Evolutionary conservation across 1,140 invertebrate species (phyloP).

Genomic region (Cyclargus thomasi): DNA sequence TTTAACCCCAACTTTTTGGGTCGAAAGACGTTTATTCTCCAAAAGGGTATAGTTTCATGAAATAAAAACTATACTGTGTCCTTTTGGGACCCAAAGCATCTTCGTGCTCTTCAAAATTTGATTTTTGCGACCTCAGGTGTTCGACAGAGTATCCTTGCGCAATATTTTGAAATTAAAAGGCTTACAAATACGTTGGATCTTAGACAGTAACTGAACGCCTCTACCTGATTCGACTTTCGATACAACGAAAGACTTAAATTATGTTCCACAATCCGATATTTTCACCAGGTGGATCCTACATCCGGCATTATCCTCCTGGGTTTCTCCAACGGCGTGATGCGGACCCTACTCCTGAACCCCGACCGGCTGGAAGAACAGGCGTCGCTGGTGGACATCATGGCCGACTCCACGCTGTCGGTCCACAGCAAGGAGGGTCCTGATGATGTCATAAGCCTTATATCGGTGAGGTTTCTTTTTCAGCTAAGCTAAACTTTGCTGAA

Average conservation of each 20-base stretch:
- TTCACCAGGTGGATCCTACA: constrained; percentile 64
- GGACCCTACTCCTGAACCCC: constrained; percentile 49
- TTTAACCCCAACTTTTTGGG: too few species aligned
- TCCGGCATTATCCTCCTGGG: constrained; percentile 81
- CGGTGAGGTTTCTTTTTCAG: constrained; percentile 36
- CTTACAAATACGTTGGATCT: too few species aligned
- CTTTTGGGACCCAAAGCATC: not conserved
- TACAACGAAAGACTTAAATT: too few species aligned
- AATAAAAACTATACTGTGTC: too few species aligned
- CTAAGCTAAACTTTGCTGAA: too few species aligned
- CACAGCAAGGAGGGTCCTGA: constrained; percentile 52
- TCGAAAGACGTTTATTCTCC: too few species aligned
- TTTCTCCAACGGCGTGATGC: constrained; percentile 83
- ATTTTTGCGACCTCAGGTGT: too few species aligned
- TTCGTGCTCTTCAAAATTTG: not conserved
- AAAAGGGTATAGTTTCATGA: too few species aligned
- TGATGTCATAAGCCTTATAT: constrained; percentile 54
- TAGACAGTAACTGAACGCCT: too few species aligned
- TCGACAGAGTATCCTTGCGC: too few species aligned
- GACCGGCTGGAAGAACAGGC: constrained; percentile 38
- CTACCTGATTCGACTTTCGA: too few species aligned
- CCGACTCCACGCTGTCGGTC: constrained; percentile 53
- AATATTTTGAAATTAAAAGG: too few species aligned
- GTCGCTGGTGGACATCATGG: constrained; percentile 40
- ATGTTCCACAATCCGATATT: not conserved